Base-by-base conservation (phyloP, 1,140 invertebrate genomes). In the Drosophila micromelanica region DNA sequence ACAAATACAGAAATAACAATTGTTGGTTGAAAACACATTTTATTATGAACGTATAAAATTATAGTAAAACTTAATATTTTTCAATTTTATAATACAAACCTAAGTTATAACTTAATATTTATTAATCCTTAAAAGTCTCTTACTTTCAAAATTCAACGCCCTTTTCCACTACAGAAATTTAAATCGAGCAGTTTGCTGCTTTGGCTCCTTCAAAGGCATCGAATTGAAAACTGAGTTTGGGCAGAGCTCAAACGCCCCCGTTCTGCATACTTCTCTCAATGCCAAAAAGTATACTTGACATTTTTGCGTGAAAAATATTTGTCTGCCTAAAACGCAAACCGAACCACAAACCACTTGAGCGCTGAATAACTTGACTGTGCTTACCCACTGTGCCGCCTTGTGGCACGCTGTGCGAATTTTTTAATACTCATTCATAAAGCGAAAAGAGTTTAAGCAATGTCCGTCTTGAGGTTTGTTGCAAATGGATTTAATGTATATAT, bases 221-320 rank as follows among this genome's bases (percentile, higher is more conserved):
- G 42, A 54, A 56, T 27, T 20, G 15, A 35, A 68, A 51, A 35
- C 6, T 49, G 32, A 49, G 45, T 40, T 42, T 27, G 17, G 2
- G 3, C 20, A 23, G 20, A 23, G 20, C 3, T 23, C 3, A 23
- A 5, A 5, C 9, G 5, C 5, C 2, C 8, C 12, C 48, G 23
- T 11, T 46, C 46, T 45, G 71, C 80, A 84, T 84, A 65, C 67
- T 76, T 76, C 76, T 46, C 55, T 61, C 32, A 35, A 74, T 80
- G 77, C 81, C 74, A 86, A 78, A 85, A 78, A 78, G 81, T 77
- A 78, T 57, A 78, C 81, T 86, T 87, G 82, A 75, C 81, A 86
- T 86, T 86, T 55, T 65, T 60, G 60, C 81, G 80, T 48, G 62
- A 64, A 76, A 56, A 86, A 71, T 81, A 85, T 77, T 75, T 80